phyloP scores from a whole-genome alignment of 1,140 invertebrate genomes.

The Drosophila pseudoobscura region DNA sequence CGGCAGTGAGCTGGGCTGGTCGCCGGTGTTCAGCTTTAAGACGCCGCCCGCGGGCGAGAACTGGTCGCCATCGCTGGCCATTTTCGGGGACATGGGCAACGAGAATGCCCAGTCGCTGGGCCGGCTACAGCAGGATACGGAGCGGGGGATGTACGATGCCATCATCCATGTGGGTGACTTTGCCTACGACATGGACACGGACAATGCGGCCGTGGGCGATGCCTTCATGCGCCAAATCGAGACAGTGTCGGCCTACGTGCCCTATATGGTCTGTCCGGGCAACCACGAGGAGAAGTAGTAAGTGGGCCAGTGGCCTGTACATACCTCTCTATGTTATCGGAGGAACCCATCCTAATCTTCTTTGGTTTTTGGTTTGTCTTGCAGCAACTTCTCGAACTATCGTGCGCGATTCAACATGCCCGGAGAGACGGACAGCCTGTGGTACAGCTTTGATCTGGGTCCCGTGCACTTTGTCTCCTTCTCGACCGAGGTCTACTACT shows the following conservation, averaged over 20 bases:
- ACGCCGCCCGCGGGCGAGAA: slow-evolving; percentile 86
- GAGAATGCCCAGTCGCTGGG: slow-evolving; percentile 92
- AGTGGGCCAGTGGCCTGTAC: slow-evolving; percentile 9
- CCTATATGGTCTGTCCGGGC: slow-evolving; percentile 96
- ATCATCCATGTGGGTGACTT: slow-evolving; percentile 97
- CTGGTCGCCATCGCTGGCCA: slow-evolving; percentile 91
- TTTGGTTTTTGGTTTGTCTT: slow-evolving; percentile 21
- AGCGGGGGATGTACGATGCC: slow-evolving; percentile 91
- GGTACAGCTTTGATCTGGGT: slow-evolving; percentile 96
- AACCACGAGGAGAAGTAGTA: slow-evolving; percentile 95
- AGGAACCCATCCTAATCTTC: slow-evolving; percentile 71
- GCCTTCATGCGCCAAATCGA: slow-evolving; percentile 95
- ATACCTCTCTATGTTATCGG: not conserved
- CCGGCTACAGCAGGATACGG: slow-evolving; percentile 91
- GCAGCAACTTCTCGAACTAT: slow-evolving; percentile 94
- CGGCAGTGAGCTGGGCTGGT: slow-evolving; percentile 92
- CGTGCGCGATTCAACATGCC: slow-evolving; percentile 95
- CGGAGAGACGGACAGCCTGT: slow-evolving; percentile 89
- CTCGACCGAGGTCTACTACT: slow-evolving; percentile 98
- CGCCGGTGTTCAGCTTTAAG: slow-evolving; percentile 89
- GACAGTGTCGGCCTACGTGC: slow-evolving; percentile 92
- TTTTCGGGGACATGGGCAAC: slow-evolving; percentile 96
- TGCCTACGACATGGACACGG: slow-evolving; percentile 96
- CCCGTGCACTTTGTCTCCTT: slow-evolving; percentile 95
- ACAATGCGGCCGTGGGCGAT: slow-evolving; percentile 91